phyloP scores from a whole-genome alignment of 2,888 invertebrate genomes.

The Drosophila algonquin region DNA sequence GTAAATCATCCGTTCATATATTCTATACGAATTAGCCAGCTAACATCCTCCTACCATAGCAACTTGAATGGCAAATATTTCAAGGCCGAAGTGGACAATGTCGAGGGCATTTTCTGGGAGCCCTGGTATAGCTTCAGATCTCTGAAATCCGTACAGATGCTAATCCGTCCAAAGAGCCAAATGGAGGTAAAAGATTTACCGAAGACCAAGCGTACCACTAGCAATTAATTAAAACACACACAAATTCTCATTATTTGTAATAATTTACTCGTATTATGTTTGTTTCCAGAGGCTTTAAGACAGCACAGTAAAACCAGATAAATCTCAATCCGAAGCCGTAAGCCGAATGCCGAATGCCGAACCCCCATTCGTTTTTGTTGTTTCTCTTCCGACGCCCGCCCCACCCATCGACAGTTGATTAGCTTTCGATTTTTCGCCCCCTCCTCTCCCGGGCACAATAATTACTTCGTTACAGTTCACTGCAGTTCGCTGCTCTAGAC shows the following conservation, averaged over 20 bases:
- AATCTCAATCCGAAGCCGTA: constrained; percentile 14
- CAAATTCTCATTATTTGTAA: constrained; percentile 1
- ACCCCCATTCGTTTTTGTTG: constrained; percentile 19
- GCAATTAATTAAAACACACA: background rate
- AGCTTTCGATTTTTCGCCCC: constrained; percentile 21
- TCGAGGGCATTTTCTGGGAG: constrained; percentile 88
- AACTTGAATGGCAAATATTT: constrained; percentile 87
- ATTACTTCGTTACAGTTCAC: constrained; percentile 54
- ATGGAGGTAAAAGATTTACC: constrained; percentile 25
- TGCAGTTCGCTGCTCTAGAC: constrained; percentile 43
- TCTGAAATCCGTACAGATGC: constrained; percentile 86
- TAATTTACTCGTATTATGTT: background rate
- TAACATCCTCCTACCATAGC: constrained; percentile 64
- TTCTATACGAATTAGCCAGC: background rate
- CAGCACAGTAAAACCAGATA: constrained; percentile 3
- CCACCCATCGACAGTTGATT: constrained; percentile 33
- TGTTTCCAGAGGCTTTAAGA: background rate
- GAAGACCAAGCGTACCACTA: constrained; percentile 7
- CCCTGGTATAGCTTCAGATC: constrained; percentile 87
- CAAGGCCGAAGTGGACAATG: constrained; percentile 76
- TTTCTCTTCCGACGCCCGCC: constrained; percentile 33
- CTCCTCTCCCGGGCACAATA: constrained; percentile 25
- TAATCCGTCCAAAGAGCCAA: constrained; percentile 84
- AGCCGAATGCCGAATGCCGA: background rate
- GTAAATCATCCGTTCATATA: constrained; percentile 71